Evolutionary conservation across 2,113 vertebrate species (phyloP).

Genomic region (Pseudorasbora parva): DNA sequence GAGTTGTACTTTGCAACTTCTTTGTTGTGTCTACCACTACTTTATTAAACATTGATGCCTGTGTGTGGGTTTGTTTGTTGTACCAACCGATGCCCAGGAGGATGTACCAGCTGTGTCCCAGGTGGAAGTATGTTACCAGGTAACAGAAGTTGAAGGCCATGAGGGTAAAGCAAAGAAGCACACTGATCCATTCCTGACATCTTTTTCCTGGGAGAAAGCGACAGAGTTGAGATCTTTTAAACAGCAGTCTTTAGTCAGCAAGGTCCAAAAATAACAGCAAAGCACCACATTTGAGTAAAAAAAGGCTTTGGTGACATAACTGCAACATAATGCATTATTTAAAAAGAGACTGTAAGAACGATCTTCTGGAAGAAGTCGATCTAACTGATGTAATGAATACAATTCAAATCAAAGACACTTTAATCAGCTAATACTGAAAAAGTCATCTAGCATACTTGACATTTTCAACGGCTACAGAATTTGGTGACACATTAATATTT

Average conservation of each 20-base stretch:
- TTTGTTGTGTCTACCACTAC: not conserved
- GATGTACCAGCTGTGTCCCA: conserved; percentile 85
- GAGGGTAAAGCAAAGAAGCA: conserved; percentile 91
- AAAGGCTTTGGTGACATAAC: not conserved
- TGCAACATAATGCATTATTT: not conserved
- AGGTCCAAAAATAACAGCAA: conserved; percentile 12
- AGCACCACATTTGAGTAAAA: not conserved
- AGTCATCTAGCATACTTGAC: too few relatives aligned
- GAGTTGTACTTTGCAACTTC: not conserved
- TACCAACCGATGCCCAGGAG: conserved; percentile 83
- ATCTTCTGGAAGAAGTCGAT: too few relatives aligned
- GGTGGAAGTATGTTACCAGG: conserved; percentile 86
- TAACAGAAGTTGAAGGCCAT: conserved; percentile 90
- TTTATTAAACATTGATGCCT: not conserved
- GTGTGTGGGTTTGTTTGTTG: not conserved
- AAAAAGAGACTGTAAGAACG: not conserved
- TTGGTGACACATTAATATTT: too few relatives aligned
- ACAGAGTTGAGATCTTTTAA: not conserved
- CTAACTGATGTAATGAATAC: not conserved
- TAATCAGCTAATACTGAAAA: too few relatives aligned
- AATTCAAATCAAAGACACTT: not conserved
- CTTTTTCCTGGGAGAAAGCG: conserved; percentile 82
- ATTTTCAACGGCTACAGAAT: too few relatives aligned
- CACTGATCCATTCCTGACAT: conserved; percentile 93
- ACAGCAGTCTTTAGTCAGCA: not conserved